Conservation (phyloP, 2,888 invertebrate species). For the Choristoneura rosaceana region DNA sequence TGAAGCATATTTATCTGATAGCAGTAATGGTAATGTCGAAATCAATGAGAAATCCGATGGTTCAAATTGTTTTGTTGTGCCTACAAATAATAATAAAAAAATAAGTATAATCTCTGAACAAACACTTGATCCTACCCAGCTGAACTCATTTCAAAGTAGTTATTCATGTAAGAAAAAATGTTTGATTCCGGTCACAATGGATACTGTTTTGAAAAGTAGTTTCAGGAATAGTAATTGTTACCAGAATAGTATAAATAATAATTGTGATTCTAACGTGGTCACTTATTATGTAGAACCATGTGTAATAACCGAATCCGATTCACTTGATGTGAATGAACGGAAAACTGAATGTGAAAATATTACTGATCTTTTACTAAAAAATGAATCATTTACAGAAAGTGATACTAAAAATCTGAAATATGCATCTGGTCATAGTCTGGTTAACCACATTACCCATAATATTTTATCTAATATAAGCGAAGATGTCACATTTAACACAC, state of each 20-base stretch:
- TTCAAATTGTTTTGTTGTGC: slow-evolving; percentile 19
- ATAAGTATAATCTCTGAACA: slow-evolving; percentile 63
- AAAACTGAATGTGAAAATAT: neutral
- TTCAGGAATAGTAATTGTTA: slow-evolving; percentile 33
- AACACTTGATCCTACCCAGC: slow-evolving; percentile 53
- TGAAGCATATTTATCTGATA: slow-evolving; percentile 46
- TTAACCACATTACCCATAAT: neutral
- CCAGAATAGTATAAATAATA: slow-evolving; percentile 1
- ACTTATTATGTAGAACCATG: neutral
- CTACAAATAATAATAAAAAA: slow-evolving; percentile 47
- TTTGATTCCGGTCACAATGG: slow-evolving; percentile 53
- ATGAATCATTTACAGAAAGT: neutral
- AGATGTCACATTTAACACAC: neutral
- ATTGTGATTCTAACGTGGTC: neutral
- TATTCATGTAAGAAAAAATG: slow-evolving; percentile 44
- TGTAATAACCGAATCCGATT: slow-evolving; percentile 2
- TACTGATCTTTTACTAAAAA: neutral
- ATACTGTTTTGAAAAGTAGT: slow-evolving; percentile 50
- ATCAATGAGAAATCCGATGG: slow-evolving; percentile 19
- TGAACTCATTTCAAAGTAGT: slow-evolving; percentile 48
- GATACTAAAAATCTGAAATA: neutral
- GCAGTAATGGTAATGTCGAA: slow-evolving; percentile 42
- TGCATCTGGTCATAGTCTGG: neutral
- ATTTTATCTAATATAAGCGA: neutral
- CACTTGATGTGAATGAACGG: neutral